Percentiles rank a stretch among this genome's conserved stretches.
Evolutionary conservation across 2,888 invertebrate genomes (phyloP).

Genomic region (Neocrepidodera transversa): DNA sequence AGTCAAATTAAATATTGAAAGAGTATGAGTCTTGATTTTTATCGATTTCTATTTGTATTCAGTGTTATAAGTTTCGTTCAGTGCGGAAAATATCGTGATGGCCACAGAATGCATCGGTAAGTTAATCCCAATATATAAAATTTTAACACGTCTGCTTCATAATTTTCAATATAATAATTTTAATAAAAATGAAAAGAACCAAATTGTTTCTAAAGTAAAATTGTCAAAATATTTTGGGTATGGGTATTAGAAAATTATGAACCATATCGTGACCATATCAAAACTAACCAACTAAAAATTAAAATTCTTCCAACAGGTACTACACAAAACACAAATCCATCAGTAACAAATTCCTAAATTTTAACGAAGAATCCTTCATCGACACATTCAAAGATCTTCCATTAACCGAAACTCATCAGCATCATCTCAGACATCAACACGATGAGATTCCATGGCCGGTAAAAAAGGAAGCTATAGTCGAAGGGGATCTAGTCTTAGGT

Average conservation of each 20-base stretch:
- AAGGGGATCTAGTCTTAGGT: slow-evolving; percentile 87
- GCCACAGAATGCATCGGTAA: slow-evolving; percentile 25
- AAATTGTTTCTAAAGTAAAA: too few species aligned
- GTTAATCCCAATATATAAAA: not conserved
- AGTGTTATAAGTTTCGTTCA: slow-evolving; percentile 30
- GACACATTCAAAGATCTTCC: slow-evolving; percentile 28
- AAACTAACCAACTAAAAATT: not conserved
- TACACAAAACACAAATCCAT: slow-evolving; percentile 36
- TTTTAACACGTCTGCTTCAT: not conserved
- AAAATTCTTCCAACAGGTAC: slow-evolving; percentile 15
- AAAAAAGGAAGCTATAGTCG: slow-evolving; percentile 84
- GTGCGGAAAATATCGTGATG: slow-evolving; percentile 24
- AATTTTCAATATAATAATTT: too few species aligned
- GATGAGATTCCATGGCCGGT: slow-evolving; percentile 73
- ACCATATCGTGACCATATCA: not conserved
- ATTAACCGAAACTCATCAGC: slow-evolving; percentile 37
- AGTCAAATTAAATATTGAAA: not conserved
- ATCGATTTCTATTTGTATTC: slow-evolving; percentile 31
- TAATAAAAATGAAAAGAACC: too few species aligned
- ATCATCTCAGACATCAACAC: slow-evolving; percentile 43
- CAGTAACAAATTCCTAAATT: slow-evolving; percentile 33
- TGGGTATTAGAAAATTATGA: too few species aligned
- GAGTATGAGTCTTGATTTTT: slow-evolving; percentile 34
- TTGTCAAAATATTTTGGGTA: too few species aligned
- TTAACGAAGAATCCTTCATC: slow-evolving; percentile 26